Percentiles rank a stretch among this genome's conserved stretches.
Conservation (phyloP, 2,888 invertebrate genomes). For the Agrotis segetum region DNA sequence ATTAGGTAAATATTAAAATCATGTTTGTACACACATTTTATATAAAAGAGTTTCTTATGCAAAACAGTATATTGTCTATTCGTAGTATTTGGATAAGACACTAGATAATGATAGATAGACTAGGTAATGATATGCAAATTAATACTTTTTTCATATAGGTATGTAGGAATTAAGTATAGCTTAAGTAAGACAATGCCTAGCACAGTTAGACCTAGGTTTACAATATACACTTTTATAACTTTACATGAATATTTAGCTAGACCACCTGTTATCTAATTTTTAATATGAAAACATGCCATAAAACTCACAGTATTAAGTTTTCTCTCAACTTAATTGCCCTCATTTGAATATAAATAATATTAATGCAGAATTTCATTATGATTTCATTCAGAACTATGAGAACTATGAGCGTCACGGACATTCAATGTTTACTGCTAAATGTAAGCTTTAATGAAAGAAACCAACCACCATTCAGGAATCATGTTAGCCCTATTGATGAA, state of each 20-base stretch:
- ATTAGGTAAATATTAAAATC: too few species aligned
- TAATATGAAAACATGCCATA: constrained; percentile 59
- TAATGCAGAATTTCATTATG: constrained; percentile 52
- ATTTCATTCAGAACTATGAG: constrained; percentile 3
- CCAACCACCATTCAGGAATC: constrained; percentile 5
- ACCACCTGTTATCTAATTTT: constrained; percentile 59
- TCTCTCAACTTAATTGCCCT: constrained; percentile 53
- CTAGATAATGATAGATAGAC: too few species aligned
- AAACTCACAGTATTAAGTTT: constrained; percentile 52
- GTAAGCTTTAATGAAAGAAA: constrained; percentile 3
- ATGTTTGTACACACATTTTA: too few species aligned
- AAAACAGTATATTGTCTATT: constrained; percentile 1
- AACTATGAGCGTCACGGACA: constrained; percentile 5
- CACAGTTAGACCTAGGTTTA: constrained; percentile 8
- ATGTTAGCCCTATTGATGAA: constrained; percentile 33
- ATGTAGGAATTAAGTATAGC: neutral
- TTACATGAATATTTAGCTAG: constrained; percentile 44
- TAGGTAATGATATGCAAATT: constrained; percentile 17
- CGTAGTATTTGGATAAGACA: constrained; percentile 3
- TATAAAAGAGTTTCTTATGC: neutral
- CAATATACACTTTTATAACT: constrained; percentile 26
- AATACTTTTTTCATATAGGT: neutral
- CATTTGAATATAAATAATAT: constrained; percentile 61
- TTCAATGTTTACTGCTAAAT: constrained; percentile 38
- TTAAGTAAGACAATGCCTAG: constrained; percentile 18